Evolutionary conservation across 2,113 vertebrate genomes (phyloP).

Genomic region (Cebus imitator): DNA sequence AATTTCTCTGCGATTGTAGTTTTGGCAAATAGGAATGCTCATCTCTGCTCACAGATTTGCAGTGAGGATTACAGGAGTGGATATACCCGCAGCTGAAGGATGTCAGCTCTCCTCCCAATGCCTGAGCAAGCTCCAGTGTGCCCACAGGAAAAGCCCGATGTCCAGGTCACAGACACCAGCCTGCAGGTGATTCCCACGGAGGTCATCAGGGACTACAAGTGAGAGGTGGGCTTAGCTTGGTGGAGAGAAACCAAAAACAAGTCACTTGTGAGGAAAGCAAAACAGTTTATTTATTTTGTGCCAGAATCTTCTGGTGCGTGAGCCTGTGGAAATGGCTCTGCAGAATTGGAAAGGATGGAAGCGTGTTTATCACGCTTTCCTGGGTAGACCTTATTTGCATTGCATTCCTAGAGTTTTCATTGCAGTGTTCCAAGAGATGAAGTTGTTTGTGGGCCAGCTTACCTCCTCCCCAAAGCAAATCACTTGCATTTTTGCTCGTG

Average conservation of each 20-base stretch:
- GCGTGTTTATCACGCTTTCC: background rate
- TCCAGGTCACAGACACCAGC: background rate
- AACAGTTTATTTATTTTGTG: background rate
- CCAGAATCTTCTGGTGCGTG: background rate
- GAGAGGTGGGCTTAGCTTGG: background rate
- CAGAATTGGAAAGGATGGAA: background rate
- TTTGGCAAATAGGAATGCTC: background rate
- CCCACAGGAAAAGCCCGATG: rapidly evolving
- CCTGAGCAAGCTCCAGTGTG: background rate
- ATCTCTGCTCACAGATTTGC: background rate
- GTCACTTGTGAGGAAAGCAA: background rate
- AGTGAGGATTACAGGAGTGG: background rate
- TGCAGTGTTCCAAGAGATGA: background rate
- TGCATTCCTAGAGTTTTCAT: background rate
- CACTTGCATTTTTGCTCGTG: background rate
- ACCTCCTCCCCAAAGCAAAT: background rate
- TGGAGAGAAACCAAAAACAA: background rate
- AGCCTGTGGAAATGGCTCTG: background rate
- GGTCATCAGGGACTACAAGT: background rate
- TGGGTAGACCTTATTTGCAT: background rate
- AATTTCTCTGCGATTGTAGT: background rate
- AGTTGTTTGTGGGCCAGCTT: background rate
- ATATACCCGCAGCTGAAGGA: background rate
- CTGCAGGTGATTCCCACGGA: background rate
- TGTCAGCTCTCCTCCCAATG: background rate